Evolutionary conservation across 2,113 vertebrate genomes (phyloP), one percentile per base, ranked within the genome.

Genomic region (Salvelinus sp.): DNA sequence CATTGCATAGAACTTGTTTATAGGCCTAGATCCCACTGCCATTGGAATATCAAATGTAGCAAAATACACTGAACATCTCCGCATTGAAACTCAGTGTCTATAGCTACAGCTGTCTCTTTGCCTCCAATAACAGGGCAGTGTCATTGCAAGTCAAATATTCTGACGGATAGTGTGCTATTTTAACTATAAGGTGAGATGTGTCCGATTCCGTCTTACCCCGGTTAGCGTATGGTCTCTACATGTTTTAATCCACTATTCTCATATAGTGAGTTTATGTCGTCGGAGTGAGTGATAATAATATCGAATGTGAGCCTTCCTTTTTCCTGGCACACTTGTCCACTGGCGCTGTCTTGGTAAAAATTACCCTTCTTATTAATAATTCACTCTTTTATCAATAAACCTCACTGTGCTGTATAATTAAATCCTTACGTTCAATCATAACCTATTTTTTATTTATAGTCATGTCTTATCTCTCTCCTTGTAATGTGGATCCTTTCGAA

Each of bases 351-450:
- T 72, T 80, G 80, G 71, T 78, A 76, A 77, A 79, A 85, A 85
- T 83, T 72, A 80, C 76, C 22, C 54, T 75, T 83, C 74, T 54
- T 77, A 28, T 69, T 84, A 67, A 88, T 85, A 79, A 85, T 88
- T 83, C 79, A 84, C 72, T 67, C 84, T 86, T 83, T 85, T 86
- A 86, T 88, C 84, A 86, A 86, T 88, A 83, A 86, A 80, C 76
- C 82, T 82, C 76, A 78, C 69, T 84, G 81, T 79, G 78, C 81
- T 81, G 75, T 86, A 81, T 84, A 83, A 81, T 84, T 79, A 82
- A 82, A 76, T 75, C 74, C 77, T 84, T 77, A 67, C 73, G 64
- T 85, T 86, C 84, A 82, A 77, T 81, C 73, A 58, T 67, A 76
- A 57, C 70, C 76, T 73, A 48, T 79, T 85, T 83, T 88, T 83